Base-by-base conservation (phyloP, 1,140 invertebrate species). In the Drosophila pachea region DNA sequence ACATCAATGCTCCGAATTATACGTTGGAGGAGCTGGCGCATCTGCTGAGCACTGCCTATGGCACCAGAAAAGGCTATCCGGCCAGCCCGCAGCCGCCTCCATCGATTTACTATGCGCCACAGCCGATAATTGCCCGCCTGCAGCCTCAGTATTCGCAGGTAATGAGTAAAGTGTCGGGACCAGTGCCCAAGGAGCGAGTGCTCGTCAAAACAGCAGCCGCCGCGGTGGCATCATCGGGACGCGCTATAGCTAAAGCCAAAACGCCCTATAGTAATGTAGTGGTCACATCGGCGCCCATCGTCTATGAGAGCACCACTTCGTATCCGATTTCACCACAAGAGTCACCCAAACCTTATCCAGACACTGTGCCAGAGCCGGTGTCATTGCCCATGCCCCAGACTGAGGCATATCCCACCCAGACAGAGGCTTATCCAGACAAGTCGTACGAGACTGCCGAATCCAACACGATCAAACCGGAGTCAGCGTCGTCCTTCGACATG, bases 21-120 rank as follows among this genome's bases (percentile, higher is more conserved):
- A 86, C 81, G 5, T 47, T 84, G n/a, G 82, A 84, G 45, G 81
- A 84, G 31, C 29, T 86, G 31, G 81, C 81, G 2, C 73, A 86
- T 32, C 67, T 84, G n/a, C 43, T 84, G 42, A 84, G 81, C 76
- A 53, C 40, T 0, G 81, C 81, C 16, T 84, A 84, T 43, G 81
- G 81, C 49, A 42, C 16, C 35, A 68, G 62, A 45, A 79, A 84
- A 63, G 48, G 29, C 0, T 83, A 84, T 33, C 65, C 62, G 0
- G 55, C 58, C n/a, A 72, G 65, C 48, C 31, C 22, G 7, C 67
- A 62, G 5, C 67, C 66, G 11, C 14, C 35, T 1, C 76, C 48
- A 4, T 22, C 79, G 9, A 73, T 67, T 2, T 83, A 76, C 53
- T 84, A 79, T 29, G 58, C 68, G 0, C 66, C 81, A 0, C 45